Evolutionary conservation across 2,113 vertebrate species (phyloP).

Genomic region (Istiophorus platypterus): DNA sequence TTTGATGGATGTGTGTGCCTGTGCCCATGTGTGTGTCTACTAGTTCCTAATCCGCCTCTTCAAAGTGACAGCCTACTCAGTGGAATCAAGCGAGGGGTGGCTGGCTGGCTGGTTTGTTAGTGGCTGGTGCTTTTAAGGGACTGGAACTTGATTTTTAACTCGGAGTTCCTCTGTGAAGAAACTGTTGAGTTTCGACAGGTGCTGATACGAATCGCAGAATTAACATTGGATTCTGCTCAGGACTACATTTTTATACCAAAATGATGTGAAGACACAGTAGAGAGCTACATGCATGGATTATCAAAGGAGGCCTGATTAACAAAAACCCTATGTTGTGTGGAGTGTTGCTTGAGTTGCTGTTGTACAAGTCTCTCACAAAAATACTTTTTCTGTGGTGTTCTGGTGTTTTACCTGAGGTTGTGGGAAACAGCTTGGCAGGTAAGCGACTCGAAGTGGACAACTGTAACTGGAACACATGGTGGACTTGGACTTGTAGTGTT

Average conservation of each 20-base stretch:
- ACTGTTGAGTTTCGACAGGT: conserved; percentile 9
- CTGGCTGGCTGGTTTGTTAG: conserved; percentile 31
- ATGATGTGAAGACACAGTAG: neutral
- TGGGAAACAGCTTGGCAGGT: conserved; percentile 11
- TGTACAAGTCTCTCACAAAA: neutral
- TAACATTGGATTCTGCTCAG: neutral
- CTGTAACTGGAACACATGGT: conserved; percentile 4
- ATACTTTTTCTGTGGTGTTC: neutral
- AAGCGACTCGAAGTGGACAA: conserved; percentile 6
- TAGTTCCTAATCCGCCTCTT: conserved; percentile 66
- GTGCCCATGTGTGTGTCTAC: conserved; percentile 32
- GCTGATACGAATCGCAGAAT: conserved; percentile 14
- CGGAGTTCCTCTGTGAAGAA: conserved; percentile 3
- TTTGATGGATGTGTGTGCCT: conserved; percentile 26
- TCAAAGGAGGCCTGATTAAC: neutral
- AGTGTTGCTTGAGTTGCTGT: neutral
- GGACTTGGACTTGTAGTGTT: conserved; percentile 18
- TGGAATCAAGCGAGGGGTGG: conserved; percentile 46
- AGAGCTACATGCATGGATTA: neutral
- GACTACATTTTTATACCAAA: conserved; percentile 1
- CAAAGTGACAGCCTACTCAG: conserved; percentile 64
- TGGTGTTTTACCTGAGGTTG: conserved; percentile 25
- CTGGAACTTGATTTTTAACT: conserved; percentile 18
- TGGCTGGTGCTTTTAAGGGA: conserved; percentile 33
- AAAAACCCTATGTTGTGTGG: neutral